Evolutionary conservation across 2,888 invertebrate species (phyloP).

Genomic region (Meloe dianella): DNA sequence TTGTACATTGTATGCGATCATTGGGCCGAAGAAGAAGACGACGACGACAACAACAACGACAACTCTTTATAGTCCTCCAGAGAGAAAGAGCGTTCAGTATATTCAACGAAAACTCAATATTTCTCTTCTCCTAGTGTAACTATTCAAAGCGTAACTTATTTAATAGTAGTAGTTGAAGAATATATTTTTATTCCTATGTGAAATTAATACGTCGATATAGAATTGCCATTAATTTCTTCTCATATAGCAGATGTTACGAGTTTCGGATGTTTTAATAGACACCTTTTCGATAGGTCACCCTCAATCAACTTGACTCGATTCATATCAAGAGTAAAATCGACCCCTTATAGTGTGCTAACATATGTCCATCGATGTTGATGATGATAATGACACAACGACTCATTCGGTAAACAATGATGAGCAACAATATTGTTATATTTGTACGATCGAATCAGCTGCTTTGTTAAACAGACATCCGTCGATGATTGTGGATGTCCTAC

Average conservation of each 20-base stretch:
- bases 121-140: too few relatives aligned
- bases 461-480: slow-evolving; percentile 18
- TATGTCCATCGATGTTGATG: slow-evolving; percentile 10
- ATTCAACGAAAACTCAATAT: too few relatives aligned
- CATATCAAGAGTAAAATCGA: neutral
- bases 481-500: slow-evolving; percentile 21
- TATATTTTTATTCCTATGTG: too few relatives aligned
- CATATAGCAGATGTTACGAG: slow-evolving; percentile 4
- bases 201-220: neutral
- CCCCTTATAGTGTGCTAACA: neutral
- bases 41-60: neutral
- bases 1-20: slow-evolving; percentile 44
- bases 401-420: slow-evolving; percentile 32
- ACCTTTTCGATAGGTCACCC: slow-evolving; percentile 5
- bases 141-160: too few relatives aligned
- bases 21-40: slow-evolving; percentile 34
- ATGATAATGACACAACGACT: slow-evolving; percentile 26
- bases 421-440: slow-evolving; percentile 32
- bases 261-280: neutral
- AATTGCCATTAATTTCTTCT: neutral
- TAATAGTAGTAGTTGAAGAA: too few relatives aligned
- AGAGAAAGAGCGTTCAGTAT: neutral
- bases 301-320: slow-evolving; percentile 11
- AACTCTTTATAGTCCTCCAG: neutral
- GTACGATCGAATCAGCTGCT: slow-evolving; percentile 29